Conservation (phyloP, 2,888 invertebrate species). For the Cryptosula pallasiana region DNA sequence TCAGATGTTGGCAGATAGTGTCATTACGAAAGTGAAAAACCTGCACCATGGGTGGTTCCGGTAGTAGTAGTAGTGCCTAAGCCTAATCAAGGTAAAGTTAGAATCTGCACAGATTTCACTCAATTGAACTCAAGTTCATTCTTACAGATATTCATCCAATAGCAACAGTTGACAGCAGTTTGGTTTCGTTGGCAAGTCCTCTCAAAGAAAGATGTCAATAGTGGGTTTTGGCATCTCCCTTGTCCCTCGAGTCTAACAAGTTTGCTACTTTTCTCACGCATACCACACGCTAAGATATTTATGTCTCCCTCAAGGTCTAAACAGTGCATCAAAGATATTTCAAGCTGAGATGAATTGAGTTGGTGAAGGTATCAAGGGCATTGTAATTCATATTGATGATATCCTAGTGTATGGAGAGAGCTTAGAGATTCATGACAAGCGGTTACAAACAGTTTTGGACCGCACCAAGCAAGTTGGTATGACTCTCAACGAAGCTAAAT, state of each 20-base stretch:
- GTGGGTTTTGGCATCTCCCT: not conserved
- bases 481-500: not conserved
- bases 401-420: not conserved
- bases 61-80: not conserved
- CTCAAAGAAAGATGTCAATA: not conserved
- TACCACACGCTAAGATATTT: not conserved
- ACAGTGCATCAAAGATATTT: not conserved
- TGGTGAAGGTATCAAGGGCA: not conserved
- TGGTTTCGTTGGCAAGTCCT: too few relatives aligned
- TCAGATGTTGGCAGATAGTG: not conserved
- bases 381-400: constrained; percentile 3
- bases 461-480: not conserved
- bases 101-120: not conserved
- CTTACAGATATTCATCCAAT: too few relatives aligned
- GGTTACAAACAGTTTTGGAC: not conserved
- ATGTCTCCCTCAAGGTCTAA: not conserved
- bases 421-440: not conserved
- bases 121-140: too few relatives aligned
- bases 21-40: not conserved
- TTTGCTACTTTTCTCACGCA: not conserved
- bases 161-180: too few relatives aligned
- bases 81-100: not conserved
- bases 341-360: not conserved
- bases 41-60: not conserved
- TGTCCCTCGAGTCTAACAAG: not conserved